Percentiles rank a stretch among this genome's conserved stretches.
phyloP scores from a whole-genome alignment of 2,888 invertebrate genomes.

The Sceliomorpha sp. region DNA sequence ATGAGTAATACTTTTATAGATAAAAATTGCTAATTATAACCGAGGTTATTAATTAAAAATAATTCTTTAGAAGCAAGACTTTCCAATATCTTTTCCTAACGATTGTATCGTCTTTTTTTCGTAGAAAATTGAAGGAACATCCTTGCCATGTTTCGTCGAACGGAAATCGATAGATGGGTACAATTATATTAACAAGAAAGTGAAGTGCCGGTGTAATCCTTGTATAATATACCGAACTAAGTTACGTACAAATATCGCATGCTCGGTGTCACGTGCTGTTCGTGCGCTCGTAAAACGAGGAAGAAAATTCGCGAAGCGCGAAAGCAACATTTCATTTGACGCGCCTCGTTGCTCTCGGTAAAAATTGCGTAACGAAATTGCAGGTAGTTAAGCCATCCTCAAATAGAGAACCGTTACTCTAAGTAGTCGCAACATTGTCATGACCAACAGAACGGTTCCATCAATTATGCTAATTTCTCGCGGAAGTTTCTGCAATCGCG shows the following conservation, averaged over 20 bases:
- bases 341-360: slow-evolving; percentile 44
- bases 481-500: background rate
- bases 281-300: slow-evolving; percentile 17
- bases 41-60: too few relatives aligned
- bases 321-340: slow-evolving; percentile 47
- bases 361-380: slow-evolving; percentile 54
- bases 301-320: slow-evolving; percentile 51
- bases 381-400: slow-evolving; percentile 50
- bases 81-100: too few relatives aligned
- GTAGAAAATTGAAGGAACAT: too few relatives aligned
- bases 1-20: too few relatives aligned
- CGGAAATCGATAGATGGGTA: too few relatives aligned
- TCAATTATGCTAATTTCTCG: slow-evolving; percentile 18
- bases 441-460: slow-evolving; percentile 17
- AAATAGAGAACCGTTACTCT: slow-evolving; percentile 35
- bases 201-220: slow-evolving; percentile 25
- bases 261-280: slow-evolving; percentile 19
- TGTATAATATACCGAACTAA: slow-evolving; percentile 37
- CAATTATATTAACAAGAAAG: slow-evolving; percentile 24
- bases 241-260: slow-evolving; percentile 38
- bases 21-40: too few relatives aligned
- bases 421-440: slow-evolving; percentile 23
- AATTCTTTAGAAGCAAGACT: too few relatives aligned
- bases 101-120: too few relatives aligned
- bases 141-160: too few relatives aligned